Conservation (phyloP, 2,113 vertebrate genomes). For the Centropus bengalensis region DNA sequence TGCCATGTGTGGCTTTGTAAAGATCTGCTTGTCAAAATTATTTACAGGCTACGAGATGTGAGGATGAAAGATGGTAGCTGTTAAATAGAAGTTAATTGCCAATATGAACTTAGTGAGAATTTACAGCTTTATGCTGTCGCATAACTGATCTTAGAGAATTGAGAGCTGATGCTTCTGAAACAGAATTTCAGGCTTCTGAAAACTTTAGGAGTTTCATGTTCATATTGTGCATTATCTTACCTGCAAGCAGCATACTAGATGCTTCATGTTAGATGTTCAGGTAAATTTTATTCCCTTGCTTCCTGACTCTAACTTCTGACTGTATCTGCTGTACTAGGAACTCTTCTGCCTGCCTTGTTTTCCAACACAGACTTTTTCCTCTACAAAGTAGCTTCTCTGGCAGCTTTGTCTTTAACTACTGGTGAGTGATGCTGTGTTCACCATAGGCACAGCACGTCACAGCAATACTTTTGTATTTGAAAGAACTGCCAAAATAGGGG, state of each 20-base stretch:
- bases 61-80: constrained; percentile 16
- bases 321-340: neutral
- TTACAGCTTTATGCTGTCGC: constrained; percentile 19
- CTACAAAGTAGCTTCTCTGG: neutral
- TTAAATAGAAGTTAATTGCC: constrained; percentile 33
- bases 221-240: neutral
- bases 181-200: neutral
- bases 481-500: neutral
- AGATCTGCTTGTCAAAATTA: constrained; percentile 25
- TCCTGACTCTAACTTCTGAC: neutral
- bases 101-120: constrained; percentile 1
- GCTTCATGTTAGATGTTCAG: neutral
- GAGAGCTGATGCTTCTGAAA: constrained; percentile 8
- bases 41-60: neutral
- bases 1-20: neutral
- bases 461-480: neutral
- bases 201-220: neutral
- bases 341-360: neutral
- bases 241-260: neutral
- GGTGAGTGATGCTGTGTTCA: neutral
- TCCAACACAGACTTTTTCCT: neutral
- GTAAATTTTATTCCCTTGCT: neutral
- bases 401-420: neutral
- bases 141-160: neutral
- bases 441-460: neutral